Evolutionary conservation across 2,797 vertebrate species (phyloP), one percentile per base, ranked within the genome.

Genomic region (Protosalanx chinensis): DNA sequence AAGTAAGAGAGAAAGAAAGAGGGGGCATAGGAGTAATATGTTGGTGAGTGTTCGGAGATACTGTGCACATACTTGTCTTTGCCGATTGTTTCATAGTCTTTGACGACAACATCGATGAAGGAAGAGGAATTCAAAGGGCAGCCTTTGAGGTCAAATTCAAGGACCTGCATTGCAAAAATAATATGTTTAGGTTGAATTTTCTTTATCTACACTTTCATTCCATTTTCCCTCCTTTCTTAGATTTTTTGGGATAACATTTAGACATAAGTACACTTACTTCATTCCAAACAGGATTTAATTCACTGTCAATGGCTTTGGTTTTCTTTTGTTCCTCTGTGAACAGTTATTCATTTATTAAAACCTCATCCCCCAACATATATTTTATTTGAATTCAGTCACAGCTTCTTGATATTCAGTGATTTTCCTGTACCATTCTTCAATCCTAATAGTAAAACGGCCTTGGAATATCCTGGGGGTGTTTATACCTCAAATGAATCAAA

Each of bases 61-160:
- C 6, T 2, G 4, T 33, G 5, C 75, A 93, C 96, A 67, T 96
- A 99, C 97, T 97, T 98, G 90, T 99, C 93, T 90, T 97, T 96
- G 85, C 97, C 97, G 71, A 99, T 95, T 53, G 95, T 98, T 90
- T 99, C 97, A 61, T 96, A 97, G 85, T 99, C 97, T 88, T 99
- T 99, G 75, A 99, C 95, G 66, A 94, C 76, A 75, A 98, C 88
- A 3, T 89, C 90, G 75, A 99, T 90, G 62, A 93, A 93, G 23
- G 97, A 95, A 1, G 96, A 95, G 56, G 89, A 81, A 87, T 97
- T 96, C 89, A 99, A 76, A 1, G 93, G 67, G 51, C 88, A 85
- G 67, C 94, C 95, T 83, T 94, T 96, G 79, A 99, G 88, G 85
- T 99, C 95, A 90, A 98, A 99, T 85, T 96, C 94, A 86, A 99